Evolutionary conservation across 1,140 invertebrate genomes (phyloP), one percentile per base, ranked within the genome.

Genomic region (Hydropsyche tenuis): DNA sequence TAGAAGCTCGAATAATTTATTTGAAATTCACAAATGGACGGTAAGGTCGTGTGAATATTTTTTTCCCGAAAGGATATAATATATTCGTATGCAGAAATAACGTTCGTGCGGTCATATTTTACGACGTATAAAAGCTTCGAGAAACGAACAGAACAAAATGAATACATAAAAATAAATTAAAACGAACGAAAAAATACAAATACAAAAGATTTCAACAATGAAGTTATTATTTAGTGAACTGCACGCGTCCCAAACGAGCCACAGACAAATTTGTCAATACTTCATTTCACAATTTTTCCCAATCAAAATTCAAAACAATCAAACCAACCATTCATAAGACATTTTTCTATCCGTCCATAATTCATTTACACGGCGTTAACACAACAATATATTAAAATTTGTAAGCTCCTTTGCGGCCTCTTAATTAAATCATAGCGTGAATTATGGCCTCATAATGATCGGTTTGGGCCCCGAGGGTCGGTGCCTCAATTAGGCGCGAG

Each of bases 171-270:
- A 37, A 37, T 37, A 37, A 37, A 37, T 37, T 37, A 37, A 37
- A 37, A 37, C 30, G 30, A 37, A n/a, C n/a, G n/a, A 14, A 12
- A 62, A 62, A 25, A 68, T 46, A 25, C 20, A 42, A 48, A 48
- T 65, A 43, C 16, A 68, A 68, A 20, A 20, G n/a, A 27, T 43
- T 27, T 27, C 9, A 48, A 68, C 65, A 48, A 68, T 68, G 42
- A 68, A 68, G 65, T 68, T 68, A 68, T 68, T 48, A 68, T 68
- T 48, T 66, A 66, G 63, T 66, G 63, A 37, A n/a, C 63, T 42
- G 25, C 37, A 18, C 30, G 37, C 11, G 22, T 43, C 63, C 63
- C 63, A 66, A 66, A 66, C 63, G 20, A 66, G 63, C 30, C 30
- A 66, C 63, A 45, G 63, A 66, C 63, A 66, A 66, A 66, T 66